Evolutionary conservation across 2,797 vertebrate species (phyloP), one percentile per base, ranked within the genome.

Genomic region (Paramormyrops hopkinsi): DNA sequence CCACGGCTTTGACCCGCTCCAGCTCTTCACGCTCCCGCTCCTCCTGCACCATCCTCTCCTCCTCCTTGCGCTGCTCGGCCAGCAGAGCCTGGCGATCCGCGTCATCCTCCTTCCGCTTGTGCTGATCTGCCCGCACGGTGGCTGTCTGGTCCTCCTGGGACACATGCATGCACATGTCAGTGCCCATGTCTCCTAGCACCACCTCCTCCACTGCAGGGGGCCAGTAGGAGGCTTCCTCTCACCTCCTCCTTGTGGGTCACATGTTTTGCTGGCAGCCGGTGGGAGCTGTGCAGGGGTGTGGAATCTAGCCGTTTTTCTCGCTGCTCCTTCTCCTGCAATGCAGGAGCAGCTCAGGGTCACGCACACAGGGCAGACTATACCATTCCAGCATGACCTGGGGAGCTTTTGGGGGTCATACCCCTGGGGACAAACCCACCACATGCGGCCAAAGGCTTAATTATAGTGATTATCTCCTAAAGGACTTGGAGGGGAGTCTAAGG

Each of bases 1-100:
- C 98, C 48, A 97, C 98, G 1, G 98, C 98, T 95, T 97, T 98
- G 90, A 98, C 96, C 91, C 97, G 97, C 90, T 99, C 98, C 89
- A 97, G 95, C 95, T 98, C 95, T 90, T 98, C 97, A 88, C 97
- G 94, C 90, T 97, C 97, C 8, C 96, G 95, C 91, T 99, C 97
- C 84, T 99, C 98, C 92, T 97, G 97, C 22, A 97, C 94, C 89
- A 98, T 94, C 90, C 97, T 96, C 25, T 99, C 98, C 90, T 98
- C 97, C 92, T 99, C 98, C 89, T 96, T 96, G 56, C 97, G 96
- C 94, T 99, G 98, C 93, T 98, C 97, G 0, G 97, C 97, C 88
- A 99, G 93, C 46, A 99, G 95, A 82, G 97, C 96, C 90, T 99
- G 98, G 59, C 98, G 96, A 87, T 99, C 97, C 90, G 96, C 93